Conservation (phyloP, 1,140 invertebrate species). For the Propsilocerus akamusi region DNA sequence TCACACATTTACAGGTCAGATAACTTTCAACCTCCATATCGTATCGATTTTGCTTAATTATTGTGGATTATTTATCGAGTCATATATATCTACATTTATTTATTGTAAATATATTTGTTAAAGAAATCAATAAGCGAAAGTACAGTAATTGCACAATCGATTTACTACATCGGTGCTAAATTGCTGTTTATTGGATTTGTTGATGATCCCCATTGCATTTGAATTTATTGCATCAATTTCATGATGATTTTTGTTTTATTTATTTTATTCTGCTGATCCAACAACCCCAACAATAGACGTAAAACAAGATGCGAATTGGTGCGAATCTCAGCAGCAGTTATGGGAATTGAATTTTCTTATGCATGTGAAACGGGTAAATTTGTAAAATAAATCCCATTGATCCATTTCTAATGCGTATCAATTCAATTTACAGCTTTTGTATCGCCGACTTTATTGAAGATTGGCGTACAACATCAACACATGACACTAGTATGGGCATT, state of each 20-base stretch:
- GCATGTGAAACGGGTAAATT: slow-evolving; percentile 86
- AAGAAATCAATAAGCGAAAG: too few species aligned
- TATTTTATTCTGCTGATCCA: neutral
- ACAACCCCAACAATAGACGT: slow-evolving; percentile 26
- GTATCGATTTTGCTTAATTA: neutral
- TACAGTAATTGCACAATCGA: too few species aligned
- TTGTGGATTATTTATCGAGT: slow-evolving; percentile 2
- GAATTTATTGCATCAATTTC: neutral
- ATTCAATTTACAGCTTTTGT: slow-evolving; percentile 97
- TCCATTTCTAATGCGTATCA: too few species aligned
- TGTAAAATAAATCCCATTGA: too few species aligned
- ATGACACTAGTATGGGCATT: slow-evolving; percentile 94
- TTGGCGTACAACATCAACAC: slow-evolving; percentile 73
- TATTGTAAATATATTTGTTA: too few species aligned
- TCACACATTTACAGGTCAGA: slow-evolving; percentile 57
- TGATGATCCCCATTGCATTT: neutral
- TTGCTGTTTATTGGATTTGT: too few species aligned
- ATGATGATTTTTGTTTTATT: neutral
- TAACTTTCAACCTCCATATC: too few species aligned
- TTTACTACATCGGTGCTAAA: neutral
- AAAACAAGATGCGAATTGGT: slow-evolving; percentile 72
- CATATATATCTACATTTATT: too few species aligned
- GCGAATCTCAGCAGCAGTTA: slow-evolving; percentile 79
- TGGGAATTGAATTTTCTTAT: slow-evolving; percentile 95
- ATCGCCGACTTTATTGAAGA: slow-evolving; percentile 81